These are phyloP conservation scores for Todiramphus saurophagus DNA, from an alignment of 2,113 vertebrate genomes.

Conservation along the genomic window DNA sequence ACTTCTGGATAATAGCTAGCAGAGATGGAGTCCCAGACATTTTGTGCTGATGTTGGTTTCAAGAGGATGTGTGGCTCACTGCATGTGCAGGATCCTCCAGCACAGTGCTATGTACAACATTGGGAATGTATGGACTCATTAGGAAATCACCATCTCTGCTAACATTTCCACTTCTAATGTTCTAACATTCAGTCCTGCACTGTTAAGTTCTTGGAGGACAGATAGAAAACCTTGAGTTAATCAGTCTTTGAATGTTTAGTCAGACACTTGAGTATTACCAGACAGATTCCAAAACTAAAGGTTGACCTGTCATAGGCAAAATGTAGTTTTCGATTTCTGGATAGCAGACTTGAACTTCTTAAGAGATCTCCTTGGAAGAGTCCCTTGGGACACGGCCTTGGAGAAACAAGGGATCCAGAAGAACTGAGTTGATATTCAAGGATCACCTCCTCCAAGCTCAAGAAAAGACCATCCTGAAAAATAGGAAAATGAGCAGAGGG, in stretches of 20 bases:
- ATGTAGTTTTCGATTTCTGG: neutral
- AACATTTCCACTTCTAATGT: neutral
- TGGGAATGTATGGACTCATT: accelerated
- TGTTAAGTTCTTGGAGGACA: neutral
- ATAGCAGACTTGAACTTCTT: neutral
- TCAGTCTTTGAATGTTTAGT: neutral
- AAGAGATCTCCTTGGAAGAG: neutral
- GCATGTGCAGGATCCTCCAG: neutral
- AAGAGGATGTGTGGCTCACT: neutral
- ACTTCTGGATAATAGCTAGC: neutral
- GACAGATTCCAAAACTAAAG: neutral
- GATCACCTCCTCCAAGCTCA: neutral
- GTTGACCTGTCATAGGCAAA: neutral
- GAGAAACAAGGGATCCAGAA: neutral
- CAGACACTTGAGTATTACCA: neutral
- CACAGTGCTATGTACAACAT: neutral
- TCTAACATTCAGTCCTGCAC: neutral
- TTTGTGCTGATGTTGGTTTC: neutral
- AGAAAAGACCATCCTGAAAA: neutral
- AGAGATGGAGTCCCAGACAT: neutral
- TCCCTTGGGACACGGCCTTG: neutral
- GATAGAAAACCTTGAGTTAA: neutral
- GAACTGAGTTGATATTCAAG: neutral
- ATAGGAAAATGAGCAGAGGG: neutral
- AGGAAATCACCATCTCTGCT: neutral